These are phyloP conservation scores for Petrocephalus schoutedeni DNA, from an alignment of 2,797 vertebrate genomes.

Conservation along the genomic window DNA sequence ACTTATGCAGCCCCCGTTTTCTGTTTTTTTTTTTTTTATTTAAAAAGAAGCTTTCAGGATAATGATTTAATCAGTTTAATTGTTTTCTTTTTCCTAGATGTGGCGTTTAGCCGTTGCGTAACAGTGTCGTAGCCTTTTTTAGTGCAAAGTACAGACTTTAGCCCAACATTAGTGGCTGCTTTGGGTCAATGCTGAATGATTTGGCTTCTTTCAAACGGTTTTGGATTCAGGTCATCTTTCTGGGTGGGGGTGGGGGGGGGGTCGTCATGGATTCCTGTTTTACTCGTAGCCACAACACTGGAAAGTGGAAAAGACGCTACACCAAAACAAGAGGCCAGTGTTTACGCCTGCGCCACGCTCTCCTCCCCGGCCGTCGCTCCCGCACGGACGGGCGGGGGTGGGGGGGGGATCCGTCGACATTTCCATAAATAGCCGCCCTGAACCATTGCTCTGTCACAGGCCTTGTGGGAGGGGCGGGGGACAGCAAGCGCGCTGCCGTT, in stretches of 20 bases:
- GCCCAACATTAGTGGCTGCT: not conserved
- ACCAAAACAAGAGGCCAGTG: not conserved
- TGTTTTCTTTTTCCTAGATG: not conserved
- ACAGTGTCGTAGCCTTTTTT: not conserved
- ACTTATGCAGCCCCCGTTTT: not conserved
- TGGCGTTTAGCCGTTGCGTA: not conserved
- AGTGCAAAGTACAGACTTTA: not conserved
- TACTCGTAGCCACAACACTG: not conserved
- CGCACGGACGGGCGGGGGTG: not conserved
- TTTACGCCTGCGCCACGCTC: not conserved
- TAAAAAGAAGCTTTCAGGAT: conserved; percentile 7
- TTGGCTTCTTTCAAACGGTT: not conserved
- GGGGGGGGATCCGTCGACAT: not conserved
- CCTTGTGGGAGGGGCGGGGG: not conserved
- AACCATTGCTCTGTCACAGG: not conserved
- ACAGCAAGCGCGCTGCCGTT: conserved; percentile 29
- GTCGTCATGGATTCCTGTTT: not conserved
- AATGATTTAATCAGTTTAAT: conserved; percentile 12
- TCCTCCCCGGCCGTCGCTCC: not conserved
- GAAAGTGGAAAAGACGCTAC: not conserved
- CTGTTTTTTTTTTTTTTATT: not conserved
- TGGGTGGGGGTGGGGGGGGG: not conserved
- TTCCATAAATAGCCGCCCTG: not conserved
- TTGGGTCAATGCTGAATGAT: not conserved
- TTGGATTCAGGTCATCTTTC: not conserved